Evolutionary conservation across 2,888 invertebrate species (phyloP).

Genomic region (Lasioglossum leucozonium): DNA sequence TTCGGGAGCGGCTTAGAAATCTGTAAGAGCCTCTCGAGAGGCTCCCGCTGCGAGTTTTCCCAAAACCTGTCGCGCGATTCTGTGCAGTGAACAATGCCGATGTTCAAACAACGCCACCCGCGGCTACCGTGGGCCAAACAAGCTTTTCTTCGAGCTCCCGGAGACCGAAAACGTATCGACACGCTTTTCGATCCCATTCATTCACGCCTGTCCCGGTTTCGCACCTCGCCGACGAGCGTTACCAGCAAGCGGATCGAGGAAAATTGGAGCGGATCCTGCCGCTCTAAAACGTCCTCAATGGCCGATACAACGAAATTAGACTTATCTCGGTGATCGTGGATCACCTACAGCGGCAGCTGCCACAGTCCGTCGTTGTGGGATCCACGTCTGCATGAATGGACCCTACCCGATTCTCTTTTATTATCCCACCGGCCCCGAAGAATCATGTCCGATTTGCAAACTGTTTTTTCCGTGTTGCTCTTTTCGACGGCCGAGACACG

Average conservation of each 20-base stretch:
- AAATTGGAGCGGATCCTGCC: slow-evolving; percentile 80
- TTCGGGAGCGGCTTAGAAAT: slow-evolving; percentile 69
- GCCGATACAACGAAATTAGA: slow-evolving; percentile 79
- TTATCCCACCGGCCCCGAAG: slow-evolving; percentile 29
- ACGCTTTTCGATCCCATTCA: slow-evolving; percentile 52
- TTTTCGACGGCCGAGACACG: slow-evolving; percentile 71
- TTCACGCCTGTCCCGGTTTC: slow-evolving; percentile 47
- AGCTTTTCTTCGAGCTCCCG: slow-evolving; percentile 61
- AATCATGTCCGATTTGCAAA: slow-evolving; percentile 78
- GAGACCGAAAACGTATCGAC: slow-evolving; percentile 37
- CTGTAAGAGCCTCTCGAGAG: slow-evolving; percentile 65
- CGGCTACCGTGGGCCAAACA: slow-evolving; percentile 70
- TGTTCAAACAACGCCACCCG: slow-evolving; percentile 61
- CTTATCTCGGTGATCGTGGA: slow-evolving; percentile 81
- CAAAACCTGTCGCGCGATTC: slow-evolving; percentile 76
- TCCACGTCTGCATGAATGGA: slow-evolving; percentile 51
- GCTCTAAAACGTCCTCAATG: slow-evolving; percentile 58
- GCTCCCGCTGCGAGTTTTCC: slow-evolving; percentile 81
- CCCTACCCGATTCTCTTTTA: slow-evolving; percentile 47
- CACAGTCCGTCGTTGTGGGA: slow-evolving; percentile 19
- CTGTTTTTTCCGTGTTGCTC: slow-evolving; percentile 74
- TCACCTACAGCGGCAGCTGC: slow-evolving; percentile 51
- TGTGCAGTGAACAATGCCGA: slow-evolving; percentile 53
- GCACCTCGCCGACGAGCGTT: slow-evolving; percentile 56
- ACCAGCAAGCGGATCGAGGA: slow-evolving; percentile 50